Evolutionary conservation across 2,113 vertebrate species (phyloP), one percentile per base, ranked within the genome.

Genomic region (Echinops telfairi): DNA sequence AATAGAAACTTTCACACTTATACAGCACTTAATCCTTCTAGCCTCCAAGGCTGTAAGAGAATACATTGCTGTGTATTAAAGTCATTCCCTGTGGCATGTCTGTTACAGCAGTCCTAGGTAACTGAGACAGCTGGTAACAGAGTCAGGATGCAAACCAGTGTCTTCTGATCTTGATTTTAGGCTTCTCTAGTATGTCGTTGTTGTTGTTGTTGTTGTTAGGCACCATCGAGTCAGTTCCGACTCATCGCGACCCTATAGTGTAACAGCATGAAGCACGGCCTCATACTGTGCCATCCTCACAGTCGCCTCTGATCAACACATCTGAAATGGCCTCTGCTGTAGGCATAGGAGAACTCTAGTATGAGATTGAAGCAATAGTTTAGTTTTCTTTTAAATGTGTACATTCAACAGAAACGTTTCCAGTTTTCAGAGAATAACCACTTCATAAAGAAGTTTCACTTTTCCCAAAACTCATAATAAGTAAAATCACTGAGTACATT

Each of bases 401-500:
- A 15, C 38, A 78, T 75, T 83, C 29, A 76, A 47, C 6, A 70
- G 40, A 77, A 94, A 89, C 36, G 23, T 68, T 92, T 86, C 71
- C 31, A 66, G 57, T 53, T 76, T 89, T 86, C 68, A 79, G 16
- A 36, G 43, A 88, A 88, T 4, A 80, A 70, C 38, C n/a, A 92
- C 77, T 71, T 90, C 31, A 38, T 66, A 75, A 84, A 20, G 31
- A 93, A 82, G 70, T 70, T 90, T 84, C 25, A 53, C 33, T 94
- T 90, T 86, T 57, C 40, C 22, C 23, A 33, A 68, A 89, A 92
- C 22, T 75, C 31, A 58, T 80, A 77, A 60, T 93, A 82, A 79
- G 94, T 89, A 90, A 90, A 96, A 80, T 95, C 88, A 88, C 64
- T 43, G 58, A 83, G 20, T 83, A 57, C 29, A 84, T 88, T 91